A percentile compares a stretch with the other conserved stretches of the same genome.
phyloP scores from a whole-genome alignment of 1,140 invertebrate species.

The Lepidotrigona ventralis region DNA sequence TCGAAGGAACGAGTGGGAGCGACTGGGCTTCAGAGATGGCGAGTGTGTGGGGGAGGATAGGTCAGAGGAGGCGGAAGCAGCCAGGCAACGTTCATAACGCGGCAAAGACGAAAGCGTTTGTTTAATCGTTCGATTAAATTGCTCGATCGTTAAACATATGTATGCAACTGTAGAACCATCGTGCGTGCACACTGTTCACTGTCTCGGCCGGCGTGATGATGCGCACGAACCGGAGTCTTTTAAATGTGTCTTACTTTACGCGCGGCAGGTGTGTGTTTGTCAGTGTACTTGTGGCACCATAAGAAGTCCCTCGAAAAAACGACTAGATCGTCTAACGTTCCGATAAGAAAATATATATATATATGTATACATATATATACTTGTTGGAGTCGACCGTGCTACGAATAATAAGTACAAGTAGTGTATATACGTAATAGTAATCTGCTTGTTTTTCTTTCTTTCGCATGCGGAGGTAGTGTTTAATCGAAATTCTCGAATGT shows the following conservation, averaged over 20 bases:
- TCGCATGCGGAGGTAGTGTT: constrained; percentile 45
- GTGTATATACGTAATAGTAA: constrained; percentile 37
- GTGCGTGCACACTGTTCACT: not conserved
- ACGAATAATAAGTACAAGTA: constrained; percentile 49
- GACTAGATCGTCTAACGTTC: constrained; percentile 53
- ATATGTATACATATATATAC: constrained; percentile 7
- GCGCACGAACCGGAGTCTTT: too few relatives aligned
- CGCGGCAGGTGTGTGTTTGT: not conserved
- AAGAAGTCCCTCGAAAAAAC: constrained; percentile 42
- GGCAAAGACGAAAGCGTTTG: constrained; percentile 40
- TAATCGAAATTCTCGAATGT: constrained; percentile 14
- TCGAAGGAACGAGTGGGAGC: not conserved
- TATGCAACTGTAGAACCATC: not conserved
- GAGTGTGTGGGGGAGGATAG: not conserved
- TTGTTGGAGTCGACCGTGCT: constrained; percentile 36
- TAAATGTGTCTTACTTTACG: not conserved
- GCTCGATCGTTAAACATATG: not conserved
- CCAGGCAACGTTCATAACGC: constrained; percentile 28
- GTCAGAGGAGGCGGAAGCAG: not conserved
- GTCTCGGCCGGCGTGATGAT: not conserved
- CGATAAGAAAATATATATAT: constrained; percentile 62
- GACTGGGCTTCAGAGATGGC: too few relatives aligned
- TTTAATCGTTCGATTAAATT: not conserved
- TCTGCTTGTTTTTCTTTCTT: not conserved
- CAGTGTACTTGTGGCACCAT: constrained; percentile 38